Base-by-base conservation (phyloP, 2,113 vertebrate species). In the Engystomops pustulosus region DNA sequence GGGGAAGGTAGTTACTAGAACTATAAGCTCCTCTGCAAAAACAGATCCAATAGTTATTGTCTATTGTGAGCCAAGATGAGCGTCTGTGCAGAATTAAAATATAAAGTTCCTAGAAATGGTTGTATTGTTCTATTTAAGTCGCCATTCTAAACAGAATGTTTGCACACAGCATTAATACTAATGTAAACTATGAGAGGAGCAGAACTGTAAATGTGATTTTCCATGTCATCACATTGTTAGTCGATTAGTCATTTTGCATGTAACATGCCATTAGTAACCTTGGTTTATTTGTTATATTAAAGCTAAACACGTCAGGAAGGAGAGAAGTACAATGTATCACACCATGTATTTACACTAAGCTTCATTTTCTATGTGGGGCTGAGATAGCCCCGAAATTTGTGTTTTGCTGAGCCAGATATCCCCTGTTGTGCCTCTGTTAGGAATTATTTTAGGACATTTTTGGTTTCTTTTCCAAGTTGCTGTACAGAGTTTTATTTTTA, bases 361-460 rank as follows among this genome's bases (percentile, higher is more conserved):
- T 71, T 44, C 25, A 18, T 49, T 27, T 49, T 27, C 23, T 32
- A 1, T 6, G 23, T 2, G 8, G 14, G 15, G 30, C 60, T 4
- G 60, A 65, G 62, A 20, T 65, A 20, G 32, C 32, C 62, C 62
- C 8, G 17, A 20, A 67, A 20, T 67, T 1, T 36, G 30, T 36
- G 5, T 67, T 36, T 34, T 6, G 30, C 58, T 62, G 17, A n/a
- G 25, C 34, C 34, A 78, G 51, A 23, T 38, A 41, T 58, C 51
- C 62, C 75, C 5, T 41, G 20, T 25, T 60, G 51, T 60, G 20
- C 32, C 51, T 78, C 53, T 77, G 72, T 76, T 47, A 62, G 62
- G 62, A 67, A 67, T 36, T 58, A 77, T 38, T 58, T 60, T 41
- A 78, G n/a, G 75, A 58, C 34, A 25, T 78, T 41, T 67, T 67